Base-by-base conservation (phyloP, 2,888 invertebrate genomes). In the Ectropis crepuscularia region DNA sequence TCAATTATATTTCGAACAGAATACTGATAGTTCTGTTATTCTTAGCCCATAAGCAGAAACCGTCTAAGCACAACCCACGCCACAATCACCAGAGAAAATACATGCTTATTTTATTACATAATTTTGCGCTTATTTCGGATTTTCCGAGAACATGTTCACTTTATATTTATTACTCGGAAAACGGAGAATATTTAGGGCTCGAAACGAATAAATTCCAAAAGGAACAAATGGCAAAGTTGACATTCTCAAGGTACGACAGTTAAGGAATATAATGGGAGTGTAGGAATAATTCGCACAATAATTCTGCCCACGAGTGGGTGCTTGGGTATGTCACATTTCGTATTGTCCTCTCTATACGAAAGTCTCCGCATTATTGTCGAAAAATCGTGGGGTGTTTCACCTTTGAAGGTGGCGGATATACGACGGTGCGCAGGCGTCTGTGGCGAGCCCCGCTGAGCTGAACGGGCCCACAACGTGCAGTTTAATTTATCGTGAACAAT, bases 401-500 rank as follows among this genome's bases (percentile, higher is more conserved):
- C 86, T 85, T 77, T 68, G 60, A 55, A 73, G 72, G 77, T 77
- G 79, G 74, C 73, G 76, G 74, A 74, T 73, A 74, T 70, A 72
- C 68, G 74, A 78, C 70, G 75, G 73, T 81, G 85, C 86, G 86
- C 85, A 80, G 81, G 85, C 86, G 86, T 85, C 79, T 11, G 45
- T 5, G 6, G 81, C 74, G 85, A 78, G 74, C 74, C 92, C 91
- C 82, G 91, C 91, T 87, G 91, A 69, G 90, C 77, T 73, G 91
- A 70, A 89, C 74, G 75, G 74, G 74, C 81, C 83, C 78, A 76
- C 79, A 80, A 75, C 79, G 80, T 80, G 74, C 82, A 79, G 81
- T 86, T 87, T 90, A 91, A 92, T 92, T 89, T 89, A 90, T 90
- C 85, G 86, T 83, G 79, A 87, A 91, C 90, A 91, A 90, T 89